Base-by-base conservation (phyloP, 2,113 vertebrate species). In the Pan paniscus region DNA sequence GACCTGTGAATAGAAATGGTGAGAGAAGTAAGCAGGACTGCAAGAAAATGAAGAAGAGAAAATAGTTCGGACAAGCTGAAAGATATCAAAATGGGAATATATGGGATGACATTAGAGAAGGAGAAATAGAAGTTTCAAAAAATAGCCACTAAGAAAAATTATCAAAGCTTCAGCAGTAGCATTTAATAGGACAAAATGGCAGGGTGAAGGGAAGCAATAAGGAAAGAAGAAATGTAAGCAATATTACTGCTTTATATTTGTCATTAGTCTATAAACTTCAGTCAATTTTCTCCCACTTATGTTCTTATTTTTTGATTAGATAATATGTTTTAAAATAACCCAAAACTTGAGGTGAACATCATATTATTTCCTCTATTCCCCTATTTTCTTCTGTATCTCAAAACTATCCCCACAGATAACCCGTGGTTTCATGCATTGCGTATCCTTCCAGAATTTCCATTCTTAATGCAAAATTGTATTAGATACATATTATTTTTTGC, bases 381-480 rank as follows among this genome's bases (percentile, higher is more conserved):
- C 7, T 11, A 48, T 85, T 82, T 38, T 0, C 27, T 11, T 70
- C 48, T 59, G 75, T 68, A 40, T 72, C 14, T 67, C 22, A 67
- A 57, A 67, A 82, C 8, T 27, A 61, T 9, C 8, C 5, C 27
- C 20, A 57, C 23, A 48, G 30, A 16, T 10, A 68, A 9, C 55
- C 17, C 9, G 12, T n/a, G 73, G 2, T n/a, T 1, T 22, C 25
- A 12, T 11, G 5, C 52, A 35, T 7, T 50, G 1, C 38, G 9
- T 8, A 52, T 61, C 38, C 10, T 59, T 52, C 12, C 6, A 81
- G n/a, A 94, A 40, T 57, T 91, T 80, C 13, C 12, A 70, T 14
- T 40, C 8, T 52, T 76, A 61, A 12, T 52, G 25, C 23, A 35
- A 10, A 76, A 88, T 83, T 93, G 3, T 46, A n/a, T 25, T 85